Base-by-base conservation (phyloP, 2,888 invertebrate genomes). In the Osmoderma eremita region DNA sequence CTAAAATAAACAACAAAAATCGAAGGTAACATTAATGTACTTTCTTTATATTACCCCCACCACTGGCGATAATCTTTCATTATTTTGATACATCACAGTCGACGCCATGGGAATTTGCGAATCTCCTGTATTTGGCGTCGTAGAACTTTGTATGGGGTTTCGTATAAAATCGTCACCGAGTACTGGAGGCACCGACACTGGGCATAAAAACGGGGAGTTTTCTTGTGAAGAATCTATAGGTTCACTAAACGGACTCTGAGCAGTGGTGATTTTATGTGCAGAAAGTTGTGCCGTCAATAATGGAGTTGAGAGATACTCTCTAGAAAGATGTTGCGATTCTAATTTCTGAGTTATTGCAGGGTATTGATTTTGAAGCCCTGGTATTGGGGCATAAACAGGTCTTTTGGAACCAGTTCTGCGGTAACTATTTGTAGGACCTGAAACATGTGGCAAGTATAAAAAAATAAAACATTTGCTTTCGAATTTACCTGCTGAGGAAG, bases 321-420 rank as follows among this genome's bases (percentile, higher is more conserved):
- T 42, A 61, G 68, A 48, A 13, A 67, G 67, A 18, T 64, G 65
- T 15, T 63, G 67, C 17, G 15, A 50, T 18, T 51, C 30, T 39
- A 50, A 56, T 56, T 50, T 56, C 39, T 45, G 70, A 50, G 53
- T 45, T 64, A 58, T 12, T 45, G 65, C 12, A 58, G 69, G n/a
- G 45, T 20, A n/a, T 30, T 50, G 30, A n/a, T 48, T 64, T 18
- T 65, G 58, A 36, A 73, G 51, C 4, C 93, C 92, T 0, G 93
- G 93, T 74, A 91, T 88, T 75, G 89, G 91, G 0, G 93, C 93
- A 80, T 94, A 93, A 3, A 87, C 83, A 75, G 91, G 89, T 78
- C 90, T 89, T 73, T 87, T 87, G 73, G 87, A 86, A 3, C 88
- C 88, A 0, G 88, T 84, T 64, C 92, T 85, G 38, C 93, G 85